Evolutionary conservation across 2,797 vertebrate species (phyloP), one percentile per base, ranked within the genome.

Genomic region (Gobio occitaniae): DNA sequence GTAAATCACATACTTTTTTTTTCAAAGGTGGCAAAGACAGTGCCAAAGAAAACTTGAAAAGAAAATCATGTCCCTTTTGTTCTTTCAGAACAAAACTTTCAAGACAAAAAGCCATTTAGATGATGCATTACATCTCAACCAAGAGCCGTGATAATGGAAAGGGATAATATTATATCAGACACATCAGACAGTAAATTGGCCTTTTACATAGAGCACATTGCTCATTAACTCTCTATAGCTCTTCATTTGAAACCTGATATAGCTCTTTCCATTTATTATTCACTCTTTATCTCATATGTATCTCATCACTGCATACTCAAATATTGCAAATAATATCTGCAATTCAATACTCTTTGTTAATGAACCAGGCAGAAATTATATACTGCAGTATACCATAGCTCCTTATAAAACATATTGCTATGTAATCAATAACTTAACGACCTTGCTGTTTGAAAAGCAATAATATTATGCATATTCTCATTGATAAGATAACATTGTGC

Each of bases 81-180:
- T 86, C 63, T 44, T 71, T 11, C 69, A 44, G 48, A 79, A 78
- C 56, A 87, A 87, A 80, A 75, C 77, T 52, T 87, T 56, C 69
- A 75, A 84, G 78, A 75, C 70, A 65, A 80, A 44, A 75, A 84
- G 50, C 41, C 10, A 47, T 80, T 84, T 79, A 61, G 63, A 79
- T 75, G 48, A 87, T 76, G 56, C 41, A 87, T 80, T 80, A 76
- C 50, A 80, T 56, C 38, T 80, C 81, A 83, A 72, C 47, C 69
- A 61, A 74, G 68, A 66, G 81, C 29, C 17, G 44, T 75, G 70
- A 41, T 84, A 59, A 87, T 84, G 50, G 84, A 87, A 84, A 76
- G 61, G 61, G 59, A 87, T 84, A 75, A 84, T 84, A 84, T 84
- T 80, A 68, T 69, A 84, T 84, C 86, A 75, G 69, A 72, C 48